Base-by-base conservation (phyloP, 2,888 invertebrate genomes). In the Junonia oenone region DNA sequence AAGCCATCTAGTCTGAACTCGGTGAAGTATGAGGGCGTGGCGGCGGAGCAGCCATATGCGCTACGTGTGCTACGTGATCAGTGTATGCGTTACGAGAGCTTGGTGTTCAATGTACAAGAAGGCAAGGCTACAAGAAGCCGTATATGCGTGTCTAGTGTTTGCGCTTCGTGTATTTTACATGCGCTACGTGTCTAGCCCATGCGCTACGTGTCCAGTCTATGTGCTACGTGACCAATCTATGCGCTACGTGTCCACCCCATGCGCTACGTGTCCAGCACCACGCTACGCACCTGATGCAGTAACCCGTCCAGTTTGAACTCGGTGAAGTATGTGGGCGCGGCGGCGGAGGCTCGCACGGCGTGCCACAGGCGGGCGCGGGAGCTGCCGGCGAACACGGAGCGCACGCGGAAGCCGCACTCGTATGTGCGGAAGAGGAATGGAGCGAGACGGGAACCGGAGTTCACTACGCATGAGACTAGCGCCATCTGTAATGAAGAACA, bases 281-380 rank as follows among this genome's bases (percentile, higher is more conserved):
- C 27, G 11, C 9, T 1, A 31, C 29, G 26, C 19, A 93, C 93
- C 89, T 94, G 94, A 71, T 94, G 94, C 65, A 96, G 78, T 66
- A 92, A 91, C 8, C 94, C 93, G 54, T 93, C 93, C 15, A 94
- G 85, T 63, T 92, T 91, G 73, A 94, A 95, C 81, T 97, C 97
- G 72, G 95, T 94, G 86, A 97, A 98, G 89, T 97, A 97, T 0
- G 96, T 95, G 2, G 98, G 98, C 4, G 98, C 98, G 43, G 98
- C 97, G 40, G 97, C 96, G 0, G 97, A 97, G 0, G 98, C 98
- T 64, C 97, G 87, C 22, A 96, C 94, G 11, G 96, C 95, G 85
- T 97, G 94, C 96, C 97, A 97, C 55, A 96, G 83, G 63, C 88
- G 86, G 63, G 95, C 93, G 58, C 92, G 91, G 63, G 92, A 91